A percentile compares a stretch with the other conserved stretches of the same genome.
Evolutionary conservation across 2,113 vertebrate genomes (phyloP).

Genomic region (Macquaria ambigua): DNA sequence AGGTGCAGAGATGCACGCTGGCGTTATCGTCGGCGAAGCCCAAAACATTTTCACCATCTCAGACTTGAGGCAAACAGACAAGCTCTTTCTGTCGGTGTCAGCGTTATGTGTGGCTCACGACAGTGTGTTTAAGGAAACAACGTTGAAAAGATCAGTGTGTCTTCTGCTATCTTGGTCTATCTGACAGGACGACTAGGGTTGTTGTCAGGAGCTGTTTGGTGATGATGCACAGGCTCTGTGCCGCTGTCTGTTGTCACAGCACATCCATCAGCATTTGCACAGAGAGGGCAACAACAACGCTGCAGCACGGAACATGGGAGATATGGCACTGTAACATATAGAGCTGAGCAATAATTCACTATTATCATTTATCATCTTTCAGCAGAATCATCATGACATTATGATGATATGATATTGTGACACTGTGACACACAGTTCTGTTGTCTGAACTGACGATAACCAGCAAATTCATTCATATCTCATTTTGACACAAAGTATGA

Average conservation of each 20-base stretch:
- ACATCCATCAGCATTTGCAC: slow-evolving; percentile 70
- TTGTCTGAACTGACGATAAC: not conserved
- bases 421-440: slow-evolving; percentile 2
- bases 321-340: not conserved
- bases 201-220: slow-evolving; percentile 84
- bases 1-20: slow-evolving; percentile 43
- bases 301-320: not conserved
- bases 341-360: slow-evolving; percentile 27
- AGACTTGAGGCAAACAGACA: slow-evolving; percentile 79
- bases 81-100: slow-evolving; percentile 81
- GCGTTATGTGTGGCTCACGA: slow-evolving; percentile 71
- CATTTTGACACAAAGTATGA: slow-evolving; percentile 12
- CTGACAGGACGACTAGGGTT: slow-evolving; percentile 65
- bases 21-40: slow-evolving; percentile 41
- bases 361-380: slow-evolving; percentile 32
- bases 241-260: slow-evolving; percentile 71
- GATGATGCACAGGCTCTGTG: slow-evolving; percentile 72
- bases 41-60: slow-evolving; percentile 66
- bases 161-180: slow-evolving; percentile 72
- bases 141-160: slow-evolving; percentile 85
- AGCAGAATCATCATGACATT: not conserved
- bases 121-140: slow-evolving; percentile 69
- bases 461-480: not conserved
- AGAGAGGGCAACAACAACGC: slow-evolving; percentile 45
- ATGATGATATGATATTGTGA: not conserved